A percentile compares a stretch with the other conserved stretches of the same genome.
phyloP scores from a whole-genome alignment of 2,888 invertebrate species.

The Drosophila kanekoi region DNA sequence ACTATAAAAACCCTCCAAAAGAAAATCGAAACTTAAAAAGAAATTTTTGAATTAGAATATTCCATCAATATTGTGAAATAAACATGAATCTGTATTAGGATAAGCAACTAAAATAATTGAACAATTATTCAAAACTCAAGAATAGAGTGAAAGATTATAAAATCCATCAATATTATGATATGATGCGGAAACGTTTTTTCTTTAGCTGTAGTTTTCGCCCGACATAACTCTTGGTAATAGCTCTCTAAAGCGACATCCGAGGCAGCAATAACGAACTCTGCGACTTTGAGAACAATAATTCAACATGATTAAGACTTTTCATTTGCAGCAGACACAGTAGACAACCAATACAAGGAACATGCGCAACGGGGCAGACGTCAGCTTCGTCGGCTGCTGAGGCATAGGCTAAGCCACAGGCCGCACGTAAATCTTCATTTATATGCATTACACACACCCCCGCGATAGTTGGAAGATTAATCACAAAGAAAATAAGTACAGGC shows the following conservation, averaged over 20 bases:
- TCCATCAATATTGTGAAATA: too few species aligned
- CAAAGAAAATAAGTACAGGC: conserved; percentile 46
- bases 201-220: neutral
- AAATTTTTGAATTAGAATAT: too few species aligned
- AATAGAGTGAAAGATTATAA: too few species aligned
- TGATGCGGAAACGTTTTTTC: neutral
- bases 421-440: conserved; percentile 66
- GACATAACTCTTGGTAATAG: conserved; percentile 11
- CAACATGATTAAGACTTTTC: conserved; percentile 22
- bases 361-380: conserved; percentile 1
- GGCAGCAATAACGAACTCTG: conserved; percentile 26
- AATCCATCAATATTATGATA: too few species aligned
- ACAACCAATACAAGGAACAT: neutral
- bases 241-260: neutral
- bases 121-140: too few species aligned
- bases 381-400: conserved; percentile 11
- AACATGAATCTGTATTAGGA: too few species aligned
- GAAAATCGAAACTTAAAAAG: too few species aligned
- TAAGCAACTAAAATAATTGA: too few species aligned
- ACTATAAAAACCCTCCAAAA: too few species aligned
- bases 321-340: conserved; percentile 11
- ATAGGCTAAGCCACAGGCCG: conserved; percentile 13
- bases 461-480: conserved; percentile 66
- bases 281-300: conserved; percentile 28
- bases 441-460: conserved; percentile 26